Evolutionary conservation across 2,888 invertebrate species (phyloP), one percentile per base, ranked within the genome.

Genomic region (Scrobipalpa atriplicella): DNA sequence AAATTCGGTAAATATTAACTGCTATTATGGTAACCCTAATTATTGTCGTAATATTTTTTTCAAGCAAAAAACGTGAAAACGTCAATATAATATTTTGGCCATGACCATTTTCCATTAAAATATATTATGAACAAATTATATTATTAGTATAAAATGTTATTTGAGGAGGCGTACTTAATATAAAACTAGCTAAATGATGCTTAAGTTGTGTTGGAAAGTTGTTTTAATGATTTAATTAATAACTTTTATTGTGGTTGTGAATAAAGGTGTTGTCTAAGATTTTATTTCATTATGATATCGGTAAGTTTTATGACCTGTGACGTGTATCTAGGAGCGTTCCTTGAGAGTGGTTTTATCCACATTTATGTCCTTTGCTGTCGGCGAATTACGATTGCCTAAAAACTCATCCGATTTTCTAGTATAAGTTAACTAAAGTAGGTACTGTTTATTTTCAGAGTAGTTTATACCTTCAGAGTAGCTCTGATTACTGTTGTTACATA

Each of bases 21-120:
- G 13, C 5, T 56, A 21, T 18, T 29, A 13, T 56, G 54, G 54
- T 21, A 56, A 21, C 54, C 54, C 54, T 21, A 56, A 56, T 56
- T 56, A 21, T 68, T 69, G 68, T 66, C 64, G 64, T 64, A 9
- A n/a, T 56, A 29, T 56, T 66, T 62, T n/a, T 47, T 36, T 41
- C 29, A n/a, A n/a, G 29, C 29, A 29, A 29, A 29, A 29, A 29
- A 29, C 29, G 29, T 29, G 5, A 29, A 29, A 29, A 29, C 29
- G 29, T 29, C 29, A 29, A 29, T 29, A 29, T 29, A 3, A 3
- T 29, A 29, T 29, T 29, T 29, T 29, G 29, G 29, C 29, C 29
- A 29, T 29, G 29, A 3, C 5, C 2, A 29, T 29, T 29, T 29
- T 29, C 29, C 29, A 29, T 29, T 29, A 29, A 3, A 29, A 29